Evolutionary conservation across 2,797 vertebrate genomes (phyloP).

Genomic region (Bovichtus diacanthus): DNA sequence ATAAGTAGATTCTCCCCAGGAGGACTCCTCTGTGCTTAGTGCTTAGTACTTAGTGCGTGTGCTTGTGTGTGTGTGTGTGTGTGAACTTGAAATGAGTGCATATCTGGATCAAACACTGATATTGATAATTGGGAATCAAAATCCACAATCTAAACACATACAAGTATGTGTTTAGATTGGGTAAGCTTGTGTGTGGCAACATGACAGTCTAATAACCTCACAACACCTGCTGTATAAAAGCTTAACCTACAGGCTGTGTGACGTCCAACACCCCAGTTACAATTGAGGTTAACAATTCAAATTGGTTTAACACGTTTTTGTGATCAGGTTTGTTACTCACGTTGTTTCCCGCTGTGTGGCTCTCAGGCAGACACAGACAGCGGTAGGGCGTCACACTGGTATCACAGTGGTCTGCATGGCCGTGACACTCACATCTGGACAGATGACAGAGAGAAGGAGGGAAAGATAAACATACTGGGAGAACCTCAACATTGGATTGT

Average conservation of each 20-base stretch:
- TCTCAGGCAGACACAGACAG: conserved; percentile 89
- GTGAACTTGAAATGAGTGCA: neutral
- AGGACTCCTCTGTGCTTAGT: conserved; percentile 31
- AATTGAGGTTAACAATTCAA: neutral
- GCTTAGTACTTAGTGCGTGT: conserved; percentile 11
- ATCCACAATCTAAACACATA: neutral
- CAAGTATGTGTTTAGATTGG: neutral
- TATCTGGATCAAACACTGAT: conserved; percentile 22
- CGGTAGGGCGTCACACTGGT: conserved; percentile 83
- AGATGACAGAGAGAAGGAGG: conserved; percentile 30
- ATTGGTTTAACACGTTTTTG: neutral
- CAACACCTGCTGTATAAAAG: neutral
- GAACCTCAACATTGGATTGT: neutral
- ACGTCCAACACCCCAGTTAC: neutral
- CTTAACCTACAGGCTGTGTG: neutral
- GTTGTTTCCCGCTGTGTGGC: conserved; percentile 89
- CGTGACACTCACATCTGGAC: conserved; percentile 91
- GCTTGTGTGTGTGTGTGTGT: conserved; percentile 5
- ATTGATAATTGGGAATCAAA: conserved; percentile 21
- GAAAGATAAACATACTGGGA: neutral
- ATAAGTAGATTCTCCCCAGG: conserved; percentile 41
- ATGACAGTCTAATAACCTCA: neutral
- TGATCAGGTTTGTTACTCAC: conserved; percentile 83
- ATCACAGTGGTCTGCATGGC: conserved; percentile 90
- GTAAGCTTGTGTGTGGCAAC: neutral